A percentile compares a stretch with the other conserved stretches of the same genome.
phyloP scores from a whole-genome alignment of 1,140 invertebrate genomes.

The Cyclina sinensis region DNA sequence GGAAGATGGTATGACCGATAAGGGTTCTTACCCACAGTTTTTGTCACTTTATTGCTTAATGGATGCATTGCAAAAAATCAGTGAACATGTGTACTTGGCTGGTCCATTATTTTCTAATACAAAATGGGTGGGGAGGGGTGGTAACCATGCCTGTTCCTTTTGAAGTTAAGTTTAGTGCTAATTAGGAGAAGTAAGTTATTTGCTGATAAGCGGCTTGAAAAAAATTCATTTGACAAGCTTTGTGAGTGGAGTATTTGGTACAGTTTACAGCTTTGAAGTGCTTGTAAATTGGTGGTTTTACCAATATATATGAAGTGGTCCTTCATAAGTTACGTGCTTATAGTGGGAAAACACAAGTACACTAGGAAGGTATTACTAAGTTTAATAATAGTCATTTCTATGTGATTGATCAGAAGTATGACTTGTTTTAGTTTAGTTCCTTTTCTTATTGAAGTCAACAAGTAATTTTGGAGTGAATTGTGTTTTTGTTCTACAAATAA shows the following conservation, averaged over 20 bases:
- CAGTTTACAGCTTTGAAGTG: conserved; percentile 14
- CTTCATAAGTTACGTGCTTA: neutral
- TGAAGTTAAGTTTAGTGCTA: neutral
- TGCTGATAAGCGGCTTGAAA: neutral
- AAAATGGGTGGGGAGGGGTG: too few species aligned
- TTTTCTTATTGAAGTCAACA: too few species aligned
- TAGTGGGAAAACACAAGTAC: neutral
- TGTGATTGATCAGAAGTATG: neutral
- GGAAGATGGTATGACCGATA: too few species aligned
- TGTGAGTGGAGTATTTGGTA: neutral
- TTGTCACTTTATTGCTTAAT: too few species aligned
- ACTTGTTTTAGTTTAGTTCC: too few species aligned
- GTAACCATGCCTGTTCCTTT: too few species aligned
- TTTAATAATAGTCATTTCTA: neutral
- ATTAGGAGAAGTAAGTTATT: neutral
- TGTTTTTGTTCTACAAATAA: too few species aligned
- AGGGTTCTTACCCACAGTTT: too few species aligned
- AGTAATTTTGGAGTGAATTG: too few species aligned
- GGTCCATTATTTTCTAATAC: too few species aligned
- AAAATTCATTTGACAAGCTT: neutral
- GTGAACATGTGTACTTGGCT: too few species aligned
- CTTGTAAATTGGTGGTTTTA: neutral
- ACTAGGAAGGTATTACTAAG: conserved; percentile 6
- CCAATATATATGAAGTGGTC: neutral
- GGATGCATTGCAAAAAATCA: too few species aligned